Conservation (phyloP, 2,888 invertebrate species). For the Busseola fusca region DNA sequence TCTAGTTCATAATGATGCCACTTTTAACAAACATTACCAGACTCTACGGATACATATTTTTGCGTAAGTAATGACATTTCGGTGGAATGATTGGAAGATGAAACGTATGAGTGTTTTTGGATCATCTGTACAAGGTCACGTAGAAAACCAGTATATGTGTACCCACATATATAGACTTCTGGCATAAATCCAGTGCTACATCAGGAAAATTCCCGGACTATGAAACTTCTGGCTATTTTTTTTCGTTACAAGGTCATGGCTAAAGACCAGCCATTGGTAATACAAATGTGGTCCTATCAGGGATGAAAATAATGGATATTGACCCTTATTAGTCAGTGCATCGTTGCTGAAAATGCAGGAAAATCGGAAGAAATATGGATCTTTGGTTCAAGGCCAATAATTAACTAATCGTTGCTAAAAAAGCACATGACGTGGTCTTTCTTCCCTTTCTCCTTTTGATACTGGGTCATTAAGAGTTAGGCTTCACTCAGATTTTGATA, state of each 20-base stretch:
- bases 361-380: background rate
- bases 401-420: background rate
- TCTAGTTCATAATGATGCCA: slow-evolving; percentile 78
- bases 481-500: background rate
- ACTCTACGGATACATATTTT: slow-evolving; percentile 69
- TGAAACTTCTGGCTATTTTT: background rate
- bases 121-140: slow-evolving; percentile 28
- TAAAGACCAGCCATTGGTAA: background rate
- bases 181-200: background rate
- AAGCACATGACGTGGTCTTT: background rate
- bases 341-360: background rate
- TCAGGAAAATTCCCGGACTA: background rate
- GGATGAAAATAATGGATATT: background rate
- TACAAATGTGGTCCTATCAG: background rate
- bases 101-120: slow-evolving; percentile 36
- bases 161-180: background rate
- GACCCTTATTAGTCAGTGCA: background rate
- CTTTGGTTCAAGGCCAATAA: background rate
- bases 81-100: slow-evolving; percentile 43
- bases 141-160: background rate
- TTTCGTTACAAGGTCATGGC: background rate
- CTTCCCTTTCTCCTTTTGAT: background rate
- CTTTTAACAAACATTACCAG: slow-evolving; percentile 80
- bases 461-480: background rate
- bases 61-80: slow-evolving; percentile 67